Evolutionary conservation across 2,888 invertebrate species (phyloP), one percentile per base, ranked within the genome.

Genomic region (Tenthredo amoena): DNA sequence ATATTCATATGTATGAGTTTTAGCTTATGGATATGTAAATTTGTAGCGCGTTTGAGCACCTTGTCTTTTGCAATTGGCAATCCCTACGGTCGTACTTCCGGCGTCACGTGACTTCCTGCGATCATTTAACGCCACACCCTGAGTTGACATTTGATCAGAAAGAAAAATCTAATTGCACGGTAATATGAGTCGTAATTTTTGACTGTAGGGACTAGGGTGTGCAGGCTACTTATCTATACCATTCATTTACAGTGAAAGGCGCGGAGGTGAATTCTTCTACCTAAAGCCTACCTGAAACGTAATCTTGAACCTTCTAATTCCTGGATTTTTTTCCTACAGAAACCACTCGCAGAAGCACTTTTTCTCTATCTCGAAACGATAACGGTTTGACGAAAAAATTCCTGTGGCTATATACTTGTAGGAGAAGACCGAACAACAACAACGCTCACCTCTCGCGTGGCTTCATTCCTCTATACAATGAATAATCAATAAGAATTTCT

Each of bases 81-180:
- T 50, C 18, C 9, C 50, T 18, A 50, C 50, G 12, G 18, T 31
- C 21, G 37, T 9, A 62, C 21, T 62, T 81, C 81, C 81, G 37
- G 81, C 62, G 58, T 62, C 81, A 81, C 81, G 62, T 81, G 58
- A 81, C 40, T 81, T 81, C 81, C 81, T 58, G 40, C 40, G 81
- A 81, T 81, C 50, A 62, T n/a, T 81, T 21, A 15, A 37, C 81
- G 58, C 81, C 81, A 40, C 81, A 81, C 81, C 81, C 62, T 62
- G 18, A 5, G 40, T 40, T 62, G 81, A 81, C 62, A 40, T 62
- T 62, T 40, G 62, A 58, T 81, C 62, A 31, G 34, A 81, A 21
- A 37, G n/a, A 50, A 62, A 68, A 34, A 68, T 68, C 18, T 68
- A 68, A 68, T 68, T 68, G 68, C 68, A 68, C 34, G 68, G 34